Evolutionary conservation across 2,797 vertebrate species (phyloP).

Genomic region (Allobates femoralis): DNA sequence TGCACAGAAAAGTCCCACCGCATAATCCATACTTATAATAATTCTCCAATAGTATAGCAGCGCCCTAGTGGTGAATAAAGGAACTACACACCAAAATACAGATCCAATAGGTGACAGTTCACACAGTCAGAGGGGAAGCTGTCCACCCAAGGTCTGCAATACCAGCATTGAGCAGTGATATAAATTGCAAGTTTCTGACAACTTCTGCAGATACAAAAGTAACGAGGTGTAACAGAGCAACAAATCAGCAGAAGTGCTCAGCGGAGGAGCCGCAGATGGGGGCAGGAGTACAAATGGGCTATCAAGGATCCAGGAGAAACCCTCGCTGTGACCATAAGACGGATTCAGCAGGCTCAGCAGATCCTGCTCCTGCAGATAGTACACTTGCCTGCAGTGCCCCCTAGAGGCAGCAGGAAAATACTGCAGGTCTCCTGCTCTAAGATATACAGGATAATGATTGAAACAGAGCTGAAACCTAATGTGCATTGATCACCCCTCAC

Average conservation of each 20-base stretch:
- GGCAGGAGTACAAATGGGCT: background rate
- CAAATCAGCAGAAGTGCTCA: background rate
- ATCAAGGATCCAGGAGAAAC: background rate
- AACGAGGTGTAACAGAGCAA: background rate
- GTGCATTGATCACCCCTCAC: too few species aligned
- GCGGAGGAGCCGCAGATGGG: background rate
- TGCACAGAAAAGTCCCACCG: background rate
- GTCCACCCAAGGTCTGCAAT: too few species aligned
- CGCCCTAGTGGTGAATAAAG: background rate
- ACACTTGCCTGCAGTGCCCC: background rate
- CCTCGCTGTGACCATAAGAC: background rate
- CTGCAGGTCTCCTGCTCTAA: background rate
- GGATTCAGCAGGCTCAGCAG: background rate
- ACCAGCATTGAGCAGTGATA: too few species aligned
- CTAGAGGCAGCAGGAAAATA: conserved; percentile 17
- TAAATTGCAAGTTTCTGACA: too few species aligned
- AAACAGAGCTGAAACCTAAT: too few species aligned
- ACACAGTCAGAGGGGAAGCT: too few species aligned
- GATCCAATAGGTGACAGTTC: too few species aligned
- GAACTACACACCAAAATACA: background rate
- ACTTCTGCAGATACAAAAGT: background rate
- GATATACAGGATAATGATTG: too few species aligned
- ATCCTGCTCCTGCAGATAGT: conserved; percentile 22
- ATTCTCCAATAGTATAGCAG: too few species aligned
- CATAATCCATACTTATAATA: too few species aligned